These are phyloP conservation scores for Prorops nasuta DNA, from an alignment of 1,140 invertebrate genomes.

Conservation along the genomic window DNA sequence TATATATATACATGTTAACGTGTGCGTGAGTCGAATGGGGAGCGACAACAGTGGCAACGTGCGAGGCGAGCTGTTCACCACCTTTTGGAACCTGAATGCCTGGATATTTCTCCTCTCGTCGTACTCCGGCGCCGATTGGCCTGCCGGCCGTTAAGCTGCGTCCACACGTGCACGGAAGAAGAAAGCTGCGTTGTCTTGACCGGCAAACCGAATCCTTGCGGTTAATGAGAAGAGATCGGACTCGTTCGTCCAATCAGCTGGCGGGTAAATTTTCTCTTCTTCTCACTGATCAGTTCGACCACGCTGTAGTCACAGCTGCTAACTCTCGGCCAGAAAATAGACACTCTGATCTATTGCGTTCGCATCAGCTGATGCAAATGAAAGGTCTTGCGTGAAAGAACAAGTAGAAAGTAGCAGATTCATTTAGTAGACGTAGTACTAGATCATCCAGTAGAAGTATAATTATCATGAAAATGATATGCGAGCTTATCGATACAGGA, in stretches of 20 bases:
- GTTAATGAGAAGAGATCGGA: slow-evolving; percentile 27
- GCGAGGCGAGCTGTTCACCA: slow-evolving; percentile 27
- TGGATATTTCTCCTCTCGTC: slow-evolving; percentile 37
- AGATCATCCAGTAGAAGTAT: no score
- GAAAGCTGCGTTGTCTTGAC: slow-evolving; percentile 12
- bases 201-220: slow-evolving; percentile 7
- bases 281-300: no score
- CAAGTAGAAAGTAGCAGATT: no score
- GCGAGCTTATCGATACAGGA: neutral
- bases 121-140: slow-evolving; percentile 23
- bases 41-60: no score
- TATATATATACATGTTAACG: no score
- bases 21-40: no score
- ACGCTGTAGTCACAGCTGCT: no score
- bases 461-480: no score
- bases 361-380: no score
- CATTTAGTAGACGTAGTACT: no score
- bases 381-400: no score
- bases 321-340: neutral
- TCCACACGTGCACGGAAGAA: slow-evolving; percentile 29
- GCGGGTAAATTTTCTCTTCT: slow-evolving; percentile 16
- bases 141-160: slow-evolving; percentile 33
- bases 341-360: no score
- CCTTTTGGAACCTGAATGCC: slow-evolving; percentile 39
- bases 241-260: slow-evolving; percentile 31